Percentiles rank a stretch among this genome's conserved stretches.
These are phyloP conservation scores for Cheilosia vulpina DNA, from an alignment of 2,888 invertebrate species.

Conservation along the genomic window DNA sequence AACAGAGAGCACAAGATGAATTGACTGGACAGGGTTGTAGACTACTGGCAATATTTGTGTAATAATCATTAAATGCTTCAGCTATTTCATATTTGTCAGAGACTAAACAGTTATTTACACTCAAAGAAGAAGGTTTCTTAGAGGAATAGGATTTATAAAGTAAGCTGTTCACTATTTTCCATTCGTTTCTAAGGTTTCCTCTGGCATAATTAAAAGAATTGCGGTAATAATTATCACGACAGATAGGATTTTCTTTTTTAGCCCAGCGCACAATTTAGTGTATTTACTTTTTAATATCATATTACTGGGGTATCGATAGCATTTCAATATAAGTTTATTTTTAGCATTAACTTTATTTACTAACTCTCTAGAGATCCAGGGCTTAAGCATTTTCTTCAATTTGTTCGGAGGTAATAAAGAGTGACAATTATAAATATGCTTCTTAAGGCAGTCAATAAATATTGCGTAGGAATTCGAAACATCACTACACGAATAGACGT, in stretches of 20 bases:
- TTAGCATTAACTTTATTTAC: background rate
- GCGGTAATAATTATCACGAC: conserved; percentile 1
- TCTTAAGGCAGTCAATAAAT: background rate
- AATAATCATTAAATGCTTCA: conserved; percentile 2
- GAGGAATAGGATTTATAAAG: conserved; percentile 11
- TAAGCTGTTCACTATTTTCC: conserved; percentile 11
- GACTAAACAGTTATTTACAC: background rate
- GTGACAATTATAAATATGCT: background rate
- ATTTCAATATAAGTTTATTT: background rate
- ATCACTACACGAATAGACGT: conserved; percentile 14
- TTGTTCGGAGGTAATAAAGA: background rate
- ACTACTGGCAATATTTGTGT: background rate
- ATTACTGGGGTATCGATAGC: conserved; percentile 1
- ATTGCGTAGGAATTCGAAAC: background rate
- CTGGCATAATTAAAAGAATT: background rate
- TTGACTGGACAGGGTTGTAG: background rate
- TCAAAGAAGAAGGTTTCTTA: conserved; percentile 6
- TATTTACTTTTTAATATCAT: background rate
- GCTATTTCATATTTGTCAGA: no score
- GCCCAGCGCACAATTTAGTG: conserved; percentile 6
- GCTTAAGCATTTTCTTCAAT: background rate
- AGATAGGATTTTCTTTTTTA: conserved; percentile 13
- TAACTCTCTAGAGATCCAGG: conserved; percentile 5
- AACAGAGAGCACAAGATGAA: background rate
- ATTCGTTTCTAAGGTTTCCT: background rate